Percentiles rank a stretch among this genome's conserved stretches.
Conservation (phyloP, 2,797 vertebrate genomes). For the Gallirallus australis region DNA sequence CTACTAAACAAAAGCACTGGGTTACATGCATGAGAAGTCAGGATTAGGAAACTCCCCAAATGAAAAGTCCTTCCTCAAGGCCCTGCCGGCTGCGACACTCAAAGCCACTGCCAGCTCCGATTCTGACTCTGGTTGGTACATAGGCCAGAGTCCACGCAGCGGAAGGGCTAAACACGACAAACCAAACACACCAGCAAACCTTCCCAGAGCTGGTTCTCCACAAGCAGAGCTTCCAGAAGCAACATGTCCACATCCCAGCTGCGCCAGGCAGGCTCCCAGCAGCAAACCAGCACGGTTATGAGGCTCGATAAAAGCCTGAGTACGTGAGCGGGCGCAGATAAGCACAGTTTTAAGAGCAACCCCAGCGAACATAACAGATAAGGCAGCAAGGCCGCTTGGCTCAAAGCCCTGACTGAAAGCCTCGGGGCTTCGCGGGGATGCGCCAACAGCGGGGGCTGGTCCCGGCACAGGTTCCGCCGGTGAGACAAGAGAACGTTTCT, state of each 20-base stretch:
- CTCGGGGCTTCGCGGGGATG: accelerated
- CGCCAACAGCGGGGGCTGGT: accelerated
- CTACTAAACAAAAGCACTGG: background rate
- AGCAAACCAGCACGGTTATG: background rate
- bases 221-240: background rate
- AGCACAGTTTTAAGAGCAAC: background rate
- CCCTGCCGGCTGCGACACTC: background rate
- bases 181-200: background rate
- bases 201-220: background rate
- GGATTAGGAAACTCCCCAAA: background rate
- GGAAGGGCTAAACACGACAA: background rate
- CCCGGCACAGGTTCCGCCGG: accelerated
- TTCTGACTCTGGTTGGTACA: background rate
- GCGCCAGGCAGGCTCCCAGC: background rate
- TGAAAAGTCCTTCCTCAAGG: background rate
- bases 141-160: background rate
- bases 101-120: background rate
- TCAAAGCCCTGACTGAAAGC: background rate
- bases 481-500: accelerated
- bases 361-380: background rate
- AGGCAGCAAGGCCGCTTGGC: background rate
- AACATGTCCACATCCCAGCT: background rate
- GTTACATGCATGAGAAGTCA: accelerated
- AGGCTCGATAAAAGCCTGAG: background rate
- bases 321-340: background rate